phyloP scores from a whole-genome alignment of 2,888 invertebrate genomes.

The Oligia latruncula region DNA sequence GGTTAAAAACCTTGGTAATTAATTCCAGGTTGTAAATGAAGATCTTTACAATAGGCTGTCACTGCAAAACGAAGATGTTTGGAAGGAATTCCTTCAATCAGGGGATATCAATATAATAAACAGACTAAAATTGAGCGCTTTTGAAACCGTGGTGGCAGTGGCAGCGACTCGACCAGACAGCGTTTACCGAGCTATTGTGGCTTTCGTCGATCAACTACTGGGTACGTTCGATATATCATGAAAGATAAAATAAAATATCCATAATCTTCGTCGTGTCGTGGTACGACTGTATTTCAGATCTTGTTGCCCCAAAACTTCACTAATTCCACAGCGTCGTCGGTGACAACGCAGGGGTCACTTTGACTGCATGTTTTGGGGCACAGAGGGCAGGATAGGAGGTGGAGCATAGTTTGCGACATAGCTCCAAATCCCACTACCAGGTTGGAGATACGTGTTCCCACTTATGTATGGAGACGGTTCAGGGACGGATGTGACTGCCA shows the following conservation, averaged over 20 bases:
- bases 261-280: neutral
- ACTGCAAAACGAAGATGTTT: slow-evolving; percentile 91
- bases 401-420: neutral
- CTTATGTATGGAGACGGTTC: too few relatives aligned
- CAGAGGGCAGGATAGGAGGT: neutral
- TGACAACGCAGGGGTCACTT: neutral
- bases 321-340: neutral
- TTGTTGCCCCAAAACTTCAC: neutral
- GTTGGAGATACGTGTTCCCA: too few relatives aligned
- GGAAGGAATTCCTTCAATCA: slow-evolving; percentile 92
- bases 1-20: neutral
- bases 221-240: slow-evolving; percentile 80
- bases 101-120: slow-evolving; percentile 92
- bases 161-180: slow-evolving; percentile 96
- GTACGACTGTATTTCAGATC: neutral
- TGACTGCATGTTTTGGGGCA: neutral
- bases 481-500: too few relatives aligned
- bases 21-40: slow-evolving; percentile 89
- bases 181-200: slow-evolving; percentile 93
- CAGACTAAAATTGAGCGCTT: slow-evolving; percentile 91
- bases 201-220: slow-evolving; percentile 92
- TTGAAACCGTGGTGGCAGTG: slow-evolving; percentile 95
- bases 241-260: neutral
- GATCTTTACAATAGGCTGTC: slow-evolving; percentile 91
- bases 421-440: neutral